phyloP scores from a whole-genome alignment of 2,888 invertebrate species.

The Liodrosophila aerea region DNA sequence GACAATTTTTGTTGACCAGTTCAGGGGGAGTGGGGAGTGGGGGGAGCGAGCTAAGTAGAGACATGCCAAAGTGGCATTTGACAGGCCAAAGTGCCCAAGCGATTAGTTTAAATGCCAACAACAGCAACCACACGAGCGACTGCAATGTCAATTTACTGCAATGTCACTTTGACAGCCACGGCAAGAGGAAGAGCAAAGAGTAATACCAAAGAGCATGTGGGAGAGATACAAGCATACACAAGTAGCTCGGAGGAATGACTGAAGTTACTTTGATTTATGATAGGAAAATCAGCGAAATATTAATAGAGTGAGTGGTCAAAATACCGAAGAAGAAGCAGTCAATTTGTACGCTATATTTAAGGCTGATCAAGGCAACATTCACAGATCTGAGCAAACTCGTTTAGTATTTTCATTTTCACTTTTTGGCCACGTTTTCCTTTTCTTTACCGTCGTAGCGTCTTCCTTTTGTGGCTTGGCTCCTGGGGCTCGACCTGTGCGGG shows the following conservation, averaged over 20 bases:
- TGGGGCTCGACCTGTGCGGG: conserved; percentile 15
- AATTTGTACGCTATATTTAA: too few relatives aligned
- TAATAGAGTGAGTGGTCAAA: too few relatives aligned
- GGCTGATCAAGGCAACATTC: conserved; percentile 10
- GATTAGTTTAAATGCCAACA: conserved; percentile 61
- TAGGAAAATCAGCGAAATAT: too few relatives aligned
- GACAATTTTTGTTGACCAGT: conserved; percentile 18
- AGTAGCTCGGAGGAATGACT: too few relatives aligned
- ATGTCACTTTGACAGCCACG: conserved; percentile 38
- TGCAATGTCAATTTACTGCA: conserved; percentile 46
- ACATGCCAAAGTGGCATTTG: conserved; percentile 48
- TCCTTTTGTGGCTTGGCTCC: conserved; percentile 9
- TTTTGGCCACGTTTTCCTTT: not conserved
- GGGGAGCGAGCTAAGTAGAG: conserved; percentile 15
- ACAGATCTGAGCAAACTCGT: conserved; percentile 25
- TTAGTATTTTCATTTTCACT: conserved; percentile 31
- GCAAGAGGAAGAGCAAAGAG: not conserved
- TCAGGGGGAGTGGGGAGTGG: not conserved
- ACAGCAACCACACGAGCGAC: conserved; percentile 28
- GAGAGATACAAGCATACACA: not conserved
- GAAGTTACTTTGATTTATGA: too few relatives aligned
- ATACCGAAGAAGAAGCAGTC: too few relatives aligned
- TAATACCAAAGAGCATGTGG: not conserved
- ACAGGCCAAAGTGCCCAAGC: conserved; percentile 53
- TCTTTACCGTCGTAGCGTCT: conserved; percentile 13